Percentiles rank a stretch among this genome's conserved stretches.
These are phyloP conservation scores for Rhombomys opimus DNA, from an alignment of 2,113 vertebrate species.

Conservation along the genomic window DNA sequence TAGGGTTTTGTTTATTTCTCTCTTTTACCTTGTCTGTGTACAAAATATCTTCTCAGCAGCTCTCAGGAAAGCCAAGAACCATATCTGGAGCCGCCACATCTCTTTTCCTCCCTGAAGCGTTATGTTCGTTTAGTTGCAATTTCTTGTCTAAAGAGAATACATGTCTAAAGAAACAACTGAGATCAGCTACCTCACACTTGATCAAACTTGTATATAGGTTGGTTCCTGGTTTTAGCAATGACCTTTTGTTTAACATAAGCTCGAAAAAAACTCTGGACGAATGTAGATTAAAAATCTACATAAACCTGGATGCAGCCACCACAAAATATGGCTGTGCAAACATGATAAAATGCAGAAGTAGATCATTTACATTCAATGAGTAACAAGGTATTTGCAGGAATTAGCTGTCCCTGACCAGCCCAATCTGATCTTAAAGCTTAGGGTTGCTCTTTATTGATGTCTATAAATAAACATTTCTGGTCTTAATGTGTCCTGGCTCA, in stretches of 20 bases:
- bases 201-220: slow-evolving; percentile 21
- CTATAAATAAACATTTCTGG: slow-evolving; percentile 71
- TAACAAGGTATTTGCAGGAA: slow-evolving; percentile 75
- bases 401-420: slow-evolving; percentile 82
- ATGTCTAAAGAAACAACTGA: slow-evolving; percentile 42
- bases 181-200: slow-evolving; percentile 37
- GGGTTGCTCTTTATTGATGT: slow-evolving; percentile 84
- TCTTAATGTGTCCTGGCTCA: slow-evolving; percentile 46
- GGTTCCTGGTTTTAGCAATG: slow-evolving; percentile 77
- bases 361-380: slow-evolving; percentile 77
- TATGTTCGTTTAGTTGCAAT: slow-evolving; percentile 16
- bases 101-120: neutral
- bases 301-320: slow-evolving; percentile 77
- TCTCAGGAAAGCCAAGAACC: neutral
- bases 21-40: too few species aligned
- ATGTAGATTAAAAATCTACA: slow-evolving; percentile 79
- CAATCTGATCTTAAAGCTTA: slow-evolving; percentile 80
- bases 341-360: slow-evolving; percentile 83
- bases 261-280: slow-evolving; percentile 81
- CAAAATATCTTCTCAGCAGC: neutral
- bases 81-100: too few species aligned
- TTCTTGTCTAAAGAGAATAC: slow-evolving; percentile 41
- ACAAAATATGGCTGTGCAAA: slow-evolving; percentile 80
- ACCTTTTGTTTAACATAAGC: slow-evolving; percentile 81
- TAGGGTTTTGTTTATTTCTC: neutral